Evolutionary conservation across 2,797 vertebrate species (phyloP), one percentile per base, ranked within the genome.

Genomic region (Oreonectes daqikongensis): DNA sequence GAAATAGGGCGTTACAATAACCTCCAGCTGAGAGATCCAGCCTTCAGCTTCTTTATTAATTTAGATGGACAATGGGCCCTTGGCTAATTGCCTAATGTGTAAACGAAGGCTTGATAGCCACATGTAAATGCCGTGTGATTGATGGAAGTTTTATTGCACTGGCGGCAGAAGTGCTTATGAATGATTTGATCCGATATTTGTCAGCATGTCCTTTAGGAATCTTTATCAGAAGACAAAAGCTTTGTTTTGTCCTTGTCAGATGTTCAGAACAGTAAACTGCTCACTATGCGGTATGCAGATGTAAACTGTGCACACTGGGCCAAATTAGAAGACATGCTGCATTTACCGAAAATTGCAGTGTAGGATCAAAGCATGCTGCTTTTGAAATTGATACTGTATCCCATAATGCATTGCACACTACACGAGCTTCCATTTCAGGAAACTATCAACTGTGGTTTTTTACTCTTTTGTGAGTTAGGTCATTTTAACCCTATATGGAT

Each of bases 11-110:
- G 30, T 84, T 76, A 42, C 53, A 63, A 78, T 71, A 80, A 83
- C 86, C 81, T 57, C 69, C 78, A 32, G 60, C 79, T 79, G 73
- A 68, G 71, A 71, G 46, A 75, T 72, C 24, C 64, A 80, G 80
- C 72, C 79, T 84, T 82, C 28, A 75, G 52, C 53, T 76, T 61
- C 82, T 76, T 83, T 85, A 78, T 83, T 68, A 66, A 81, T 84
- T 79, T 81, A 68, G 32, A 61, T 72, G 65, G 69, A 79, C 65
- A 32, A 64, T 82, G 75, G 75, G 64, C 75, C 72, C 55, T 76
- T 83, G 81, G 83, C 80, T 85, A 85, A 83, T 84, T 77, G 76
- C 72, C 69, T 77, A 72, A 83, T 81, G 73, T 84, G 80, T 77
- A 81, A 81, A 83, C 79, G 74, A 77, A 69, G 69, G 38, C 77